Evolutionary conservation across 2,888 invertebrate genomes (phyloP), one percentile per base, ranked within the genome.

Genomic region (Papilio elwesi): DNA sequence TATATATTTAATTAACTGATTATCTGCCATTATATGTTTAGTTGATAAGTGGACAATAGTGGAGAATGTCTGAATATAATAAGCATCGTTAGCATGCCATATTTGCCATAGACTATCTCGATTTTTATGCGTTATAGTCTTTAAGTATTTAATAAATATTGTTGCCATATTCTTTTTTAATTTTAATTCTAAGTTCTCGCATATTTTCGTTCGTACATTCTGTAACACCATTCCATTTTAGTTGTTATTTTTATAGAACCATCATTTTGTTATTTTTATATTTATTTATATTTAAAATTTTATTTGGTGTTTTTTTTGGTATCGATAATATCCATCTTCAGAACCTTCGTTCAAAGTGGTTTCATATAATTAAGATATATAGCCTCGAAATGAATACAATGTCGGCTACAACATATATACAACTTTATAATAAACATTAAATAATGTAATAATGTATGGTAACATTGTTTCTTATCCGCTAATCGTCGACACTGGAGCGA

Each of bases 301-400:
- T 57, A 57, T 57, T 74, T 68, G 43, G 73, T 74, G 69, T 71
- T 70, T 68, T 51, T 64, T 48, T 67, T 63, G 15, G 70, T 68
- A 64, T 66, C n/a, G 57, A 76, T 70, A 53, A 76, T 72, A 76
- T 77, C 77, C 67, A 70, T 76, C 38, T 64, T 51, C 57, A 51
- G 86, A 86, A 87, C 86, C 81, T 86, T 85, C 87, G 87, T 87
- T 86, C 84, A 85, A 86, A 83, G 80, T 80, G 71, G 79, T 79
- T 79, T 85, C 79, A 79, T 76, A 80, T 83, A 76, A 78, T 73
- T 73, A 74, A 68, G 64, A 74, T 75, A 74, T 76, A 76, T 77
- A 80, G 75, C 75, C 36, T 8, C 55, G 68, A 64, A 64, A 73
- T 68, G 12, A 16, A 57, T 71, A 15, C 69, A 69, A 59, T 65